phyloP scores from a whole-genome alignment of 1,140 invertebrate species.

The Drosophila tsacasi region DNA sequence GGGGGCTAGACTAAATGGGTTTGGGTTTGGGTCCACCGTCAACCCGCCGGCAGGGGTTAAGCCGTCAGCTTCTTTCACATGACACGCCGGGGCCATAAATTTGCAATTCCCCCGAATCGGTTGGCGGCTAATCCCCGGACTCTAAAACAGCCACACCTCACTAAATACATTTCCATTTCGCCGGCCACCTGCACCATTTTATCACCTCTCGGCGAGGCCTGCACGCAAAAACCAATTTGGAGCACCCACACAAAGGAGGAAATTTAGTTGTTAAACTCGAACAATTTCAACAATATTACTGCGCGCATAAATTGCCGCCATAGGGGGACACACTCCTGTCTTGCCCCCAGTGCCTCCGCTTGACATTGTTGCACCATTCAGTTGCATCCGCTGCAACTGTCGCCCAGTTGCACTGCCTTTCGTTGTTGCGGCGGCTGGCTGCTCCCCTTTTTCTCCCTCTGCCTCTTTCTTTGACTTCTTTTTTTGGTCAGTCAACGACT shows the following conservation, averaged over 20 bases:
- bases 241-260: conserved; percentile 65
- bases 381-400: conserved; percentile 63
- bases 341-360: conserved; percentile 26
- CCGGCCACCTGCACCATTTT: conserved; percentile 69
- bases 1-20: conserved; percentile 31
- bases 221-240: conserved; percentile 72
- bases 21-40: conserved; percentile 16
- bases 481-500: conserved; percentile 48
- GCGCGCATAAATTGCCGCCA: conserved; percentile 75
- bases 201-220: conserved; percentile 53
- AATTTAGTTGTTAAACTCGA: conserved; percentile 82
- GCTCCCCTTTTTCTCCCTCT: conserved; percentile 50
- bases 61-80: conserved; percentile 59
- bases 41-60: conserved; percentile 27
- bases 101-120: conserved; percentile 44
- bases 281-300: conserved; percentile 79
- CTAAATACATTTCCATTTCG: conserved; percentile 50
- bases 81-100: conserved; percentile 69
- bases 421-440: conserved; percentile 51
- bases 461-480: conserved; percentile 33
- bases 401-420: conserved; percentile 27
- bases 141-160: conserved; percentile 40
- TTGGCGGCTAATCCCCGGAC: conserved; percentile 37
- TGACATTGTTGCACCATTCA: conserved; percentile 71
- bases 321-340: conserved; percentile 35